phyloP scores from a whole-genome alignment of 1,140 invertebrate species.

The Caenorhabditis inopinata region DNA sequence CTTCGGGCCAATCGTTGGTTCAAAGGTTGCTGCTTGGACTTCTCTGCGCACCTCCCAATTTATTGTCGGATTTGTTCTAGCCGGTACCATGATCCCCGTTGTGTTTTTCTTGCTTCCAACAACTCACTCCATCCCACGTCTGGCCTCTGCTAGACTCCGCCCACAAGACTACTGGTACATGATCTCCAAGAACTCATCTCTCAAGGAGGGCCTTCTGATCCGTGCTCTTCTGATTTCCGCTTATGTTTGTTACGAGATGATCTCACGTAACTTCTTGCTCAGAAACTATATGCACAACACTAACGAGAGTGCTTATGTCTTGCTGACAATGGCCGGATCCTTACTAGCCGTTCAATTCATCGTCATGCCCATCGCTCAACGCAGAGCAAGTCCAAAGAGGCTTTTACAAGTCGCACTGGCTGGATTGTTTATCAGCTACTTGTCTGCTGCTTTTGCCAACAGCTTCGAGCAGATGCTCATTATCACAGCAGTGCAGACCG shows the following conservation, averaged over 20 bases:
- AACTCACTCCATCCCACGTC: constrained; percentile 62
- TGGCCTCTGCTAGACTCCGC: constrained; percentile 59
- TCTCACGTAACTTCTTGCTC: constrained; percentile 64
- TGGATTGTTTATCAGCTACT: constrained; percentile 56
- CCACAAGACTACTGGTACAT: constrained; percentile 66
- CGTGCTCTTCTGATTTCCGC: constrained; percentile 57
- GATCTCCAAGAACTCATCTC: constrained; percentile 59
- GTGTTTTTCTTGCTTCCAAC: constrained; percentile 61
- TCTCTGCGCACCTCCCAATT: constrained; percentile 61
- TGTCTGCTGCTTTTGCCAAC: constrained; percentile 56
- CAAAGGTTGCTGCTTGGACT: constrained; percentile 62
- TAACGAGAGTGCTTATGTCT: constrained; percentile 61
- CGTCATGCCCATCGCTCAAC: constrained; percentile 59
- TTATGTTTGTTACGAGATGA: constrained; percentile 66
- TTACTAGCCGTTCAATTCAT: constrained; percentile 60
- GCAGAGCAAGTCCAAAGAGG: constrained; percentile 52
- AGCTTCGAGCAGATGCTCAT: constrained; percentile 60
- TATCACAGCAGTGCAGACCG: constrained; percentile 63
- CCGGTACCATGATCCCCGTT: constrained; percentile 57
- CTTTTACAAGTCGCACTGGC: constrained; percentile 58
- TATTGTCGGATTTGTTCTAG: constrained; percentile 54
- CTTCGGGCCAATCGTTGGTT: constrained; percentile 56
- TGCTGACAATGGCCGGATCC: constrained; percentile 61
- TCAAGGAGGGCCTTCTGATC: constrained; percentile 59
- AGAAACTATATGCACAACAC: constrained; percentile 64